Percentiles rank a stretch among this genome's conserved stretches.
These are phyloP conservation scores for Esox masquinongy DNA, from an alignment of 2,797 vertebrate species.

Conservation along the genomic window DNA sequence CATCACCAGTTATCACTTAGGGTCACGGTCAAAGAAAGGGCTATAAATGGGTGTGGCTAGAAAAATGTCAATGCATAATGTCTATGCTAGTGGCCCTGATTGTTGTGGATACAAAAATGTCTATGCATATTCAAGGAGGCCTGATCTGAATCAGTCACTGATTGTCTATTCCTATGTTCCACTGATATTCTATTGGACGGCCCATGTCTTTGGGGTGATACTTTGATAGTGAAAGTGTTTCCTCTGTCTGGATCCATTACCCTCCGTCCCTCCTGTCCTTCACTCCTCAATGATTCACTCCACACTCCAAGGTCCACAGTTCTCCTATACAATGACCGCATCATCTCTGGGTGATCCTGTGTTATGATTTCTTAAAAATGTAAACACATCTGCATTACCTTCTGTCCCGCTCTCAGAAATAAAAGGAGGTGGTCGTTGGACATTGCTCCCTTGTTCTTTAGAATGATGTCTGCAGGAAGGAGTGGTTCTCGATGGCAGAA, in stretches of 20 bases:
- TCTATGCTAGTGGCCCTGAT: slow-evolving; percentile 43
- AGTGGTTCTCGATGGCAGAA: slow-evolving; percentile 62
- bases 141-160: slow-evolving; percentile 14
- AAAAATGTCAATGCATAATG: not conserved
- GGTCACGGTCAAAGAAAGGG: slow-evolving; percentile 45
- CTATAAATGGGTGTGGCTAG: slow-evolving; percentile 38
- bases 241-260: not conserved
- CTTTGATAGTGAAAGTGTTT: slow-evolving; percentile 5
- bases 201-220: slow-evolving; percentile 45
- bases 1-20: slow-evolving; percentile 42
- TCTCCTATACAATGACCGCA: slow-evolving; percentile 29
- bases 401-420: slow-evolving; percentile 35
- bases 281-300: not conserved
- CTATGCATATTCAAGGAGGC: slow-evolving; percentile 55
- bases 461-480: not conserved
- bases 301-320: not conserved
- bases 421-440: not conserved
- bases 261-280: not conserved
- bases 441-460: slow-evolving; percentile 9
- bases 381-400: slow-evolving; percentile 47
- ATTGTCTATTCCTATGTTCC: slow-evolving; percentile 40
- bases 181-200: slow-evolving; percentile 38
- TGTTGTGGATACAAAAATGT: slow-evolving; percentile 46
- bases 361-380: slow-evolving; percentile 21
- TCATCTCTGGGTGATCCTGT: slow-evolving; percentile 15